Conservation (phyloP, 1,140 invertebrate species). For the Eueides isabella region DNA sequence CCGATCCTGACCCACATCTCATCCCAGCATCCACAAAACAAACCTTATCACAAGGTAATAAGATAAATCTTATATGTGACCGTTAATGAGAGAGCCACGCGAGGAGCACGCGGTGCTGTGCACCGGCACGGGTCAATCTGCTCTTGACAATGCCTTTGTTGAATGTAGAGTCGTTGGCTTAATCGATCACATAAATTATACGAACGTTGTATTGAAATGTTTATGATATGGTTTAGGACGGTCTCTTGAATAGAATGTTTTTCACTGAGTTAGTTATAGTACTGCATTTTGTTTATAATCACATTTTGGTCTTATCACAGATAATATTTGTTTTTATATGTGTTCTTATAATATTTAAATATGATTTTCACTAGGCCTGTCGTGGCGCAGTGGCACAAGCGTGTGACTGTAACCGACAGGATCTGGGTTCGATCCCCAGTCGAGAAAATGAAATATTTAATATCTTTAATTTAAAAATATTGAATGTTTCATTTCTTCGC, state of each 20-base stretch:
- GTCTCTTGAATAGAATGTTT: background rate
- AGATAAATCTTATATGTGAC: background rate
- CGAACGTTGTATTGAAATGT: background rate
- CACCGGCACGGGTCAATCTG: constrained; percentile 3
- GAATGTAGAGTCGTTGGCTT: background rate
- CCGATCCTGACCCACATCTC: constrained; percentile 55
- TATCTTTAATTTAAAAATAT: too few species aligned
- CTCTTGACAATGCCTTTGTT: constrained; percentile 4
- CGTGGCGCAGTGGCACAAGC: too few species aligned
- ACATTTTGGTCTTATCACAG: too few species aligned
- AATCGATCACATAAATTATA: constrained; percentile 10
- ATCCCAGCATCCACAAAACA: constrained; percentile 16
- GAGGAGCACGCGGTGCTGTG: constrained; percentile 3
- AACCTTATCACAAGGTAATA: constrained; percentile 25
- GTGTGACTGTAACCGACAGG: too few species aligned
- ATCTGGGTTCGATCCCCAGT: too few species aligned
- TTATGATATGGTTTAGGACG: background rate
- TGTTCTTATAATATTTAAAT: too few species aligned
- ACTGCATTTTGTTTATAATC: background rate
- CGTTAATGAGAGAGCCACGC: constrained; percentile 16
- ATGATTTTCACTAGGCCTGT: too few species aligned
- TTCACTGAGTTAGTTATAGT: background rate
- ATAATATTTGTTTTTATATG: too few species aligned
- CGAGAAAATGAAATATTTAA: too few species aligned
- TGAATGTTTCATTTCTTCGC: too few species aligned